Evolutionary conservation across 2,113 vertebrate genomes (phyloP).

Genomic region (Tenrec ecaudatus): DNA sequence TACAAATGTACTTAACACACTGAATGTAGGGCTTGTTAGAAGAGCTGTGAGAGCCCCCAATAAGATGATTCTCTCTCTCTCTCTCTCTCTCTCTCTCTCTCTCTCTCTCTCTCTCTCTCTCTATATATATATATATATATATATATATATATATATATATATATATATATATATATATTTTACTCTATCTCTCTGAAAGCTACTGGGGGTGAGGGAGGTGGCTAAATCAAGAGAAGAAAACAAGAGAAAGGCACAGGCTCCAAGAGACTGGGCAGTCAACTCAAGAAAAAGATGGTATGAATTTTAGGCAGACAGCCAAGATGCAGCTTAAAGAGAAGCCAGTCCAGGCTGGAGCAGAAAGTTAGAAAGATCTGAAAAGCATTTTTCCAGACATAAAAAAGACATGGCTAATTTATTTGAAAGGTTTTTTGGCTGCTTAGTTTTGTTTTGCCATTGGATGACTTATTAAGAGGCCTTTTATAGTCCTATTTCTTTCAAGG

Average conservation of each 20-base stretch:
- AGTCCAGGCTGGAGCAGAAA: not conserved
- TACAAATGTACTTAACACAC: too few species aligned
- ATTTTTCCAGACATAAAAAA: not conserved
- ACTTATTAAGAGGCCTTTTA: conserved; percentile 33
- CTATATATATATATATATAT: too few species aligned
- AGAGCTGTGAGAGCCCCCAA: too few species aligned
- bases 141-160: too few species aligned
- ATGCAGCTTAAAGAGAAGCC: not conserved
- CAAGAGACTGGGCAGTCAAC: not conserved
- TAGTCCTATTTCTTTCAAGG: conserved; percentile 33
- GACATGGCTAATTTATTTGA: not conserved
- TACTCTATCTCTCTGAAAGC: conserved; percentile 22
- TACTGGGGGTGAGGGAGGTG: not conserved
- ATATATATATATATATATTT: too few species aligned
- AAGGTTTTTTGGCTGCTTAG: not conserved
- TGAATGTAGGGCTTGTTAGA: too few species aligned
- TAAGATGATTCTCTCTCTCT: too few species aligned
- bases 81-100: too few species aligned
- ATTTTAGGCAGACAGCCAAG: not conserved
- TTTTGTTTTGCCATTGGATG: not conserved
- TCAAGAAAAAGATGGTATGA: not conserved
- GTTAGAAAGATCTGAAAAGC: not conserved
- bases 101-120: too few species aligned
- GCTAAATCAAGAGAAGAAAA: conserved; percentile 4
- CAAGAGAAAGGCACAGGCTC: not conserved